Conservation (phyloP, 2,797 vertebrate genomes). For the Fundulus diaphanus region DNA sequence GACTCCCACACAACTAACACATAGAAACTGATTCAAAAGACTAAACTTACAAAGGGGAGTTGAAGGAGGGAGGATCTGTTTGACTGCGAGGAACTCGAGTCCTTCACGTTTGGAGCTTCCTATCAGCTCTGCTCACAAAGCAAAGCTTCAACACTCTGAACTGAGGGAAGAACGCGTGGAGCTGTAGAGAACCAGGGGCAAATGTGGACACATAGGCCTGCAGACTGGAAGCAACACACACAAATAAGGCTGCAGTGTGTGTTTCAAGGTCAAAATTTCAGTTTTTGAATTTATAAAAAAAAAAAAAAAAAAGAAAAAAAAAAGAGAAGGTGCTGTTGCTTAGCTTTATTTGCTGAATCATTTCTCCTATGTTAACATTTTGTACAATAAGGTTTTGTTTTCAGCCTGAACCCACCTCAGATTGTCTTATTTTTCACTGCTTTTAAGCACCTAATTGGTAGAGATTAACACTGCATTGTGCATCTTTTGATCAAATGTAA, state of each 20-base stretch:
- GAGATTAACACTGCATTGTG: background rate
- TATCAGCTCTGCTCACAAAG: slow-evolving; percentile 67
- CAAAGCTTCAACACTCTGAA: slow-evolving; percentile 38
- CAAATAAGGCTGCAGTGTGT: background rate
- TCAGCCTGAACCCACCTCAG: background rate
- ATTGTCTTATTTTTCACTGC: background rate
- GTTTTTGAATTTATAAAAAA: background rate
- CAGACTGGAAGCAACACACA: slow-evolving; percentile 15
- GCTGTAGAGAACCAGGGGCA: background rate
- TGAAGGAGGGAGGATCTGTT: slow-evolving; percentile 22
- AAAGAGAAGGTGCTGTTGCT: background rate
- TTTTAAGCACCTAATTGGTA: background rate
- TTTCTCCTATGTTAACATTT: background rate
- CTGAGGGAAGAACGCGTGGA: slow-evolving; percentile 7
- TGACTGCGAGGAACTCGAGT: slow-evolving; percentile 32
- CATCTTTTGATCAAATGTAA: background rate
- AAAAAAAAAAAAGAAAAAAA: background rate
- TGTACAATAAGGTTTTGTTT: background rate
- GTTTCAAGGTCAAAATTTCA: background rate
- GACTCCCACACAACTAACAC: slow-evolving; percentile 20
- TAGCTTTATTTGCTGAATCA: background rate
- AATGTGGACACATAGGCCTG: slow-evolving; percentile 2
- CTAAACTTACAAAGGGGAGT: slow-evolving; percentile 28
- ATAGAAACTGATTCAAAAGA: slow-evolving; percentile 30
- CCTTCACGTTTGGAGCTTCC: slow-evolving; percentile 43